A percentile compares a stretch with the other conserved stretches of the same genome.
Evolutionary conservation across 2,888 invertebrate genomes (phyloP).

Genomic region (Teinopalpus imperialis): DNA sequence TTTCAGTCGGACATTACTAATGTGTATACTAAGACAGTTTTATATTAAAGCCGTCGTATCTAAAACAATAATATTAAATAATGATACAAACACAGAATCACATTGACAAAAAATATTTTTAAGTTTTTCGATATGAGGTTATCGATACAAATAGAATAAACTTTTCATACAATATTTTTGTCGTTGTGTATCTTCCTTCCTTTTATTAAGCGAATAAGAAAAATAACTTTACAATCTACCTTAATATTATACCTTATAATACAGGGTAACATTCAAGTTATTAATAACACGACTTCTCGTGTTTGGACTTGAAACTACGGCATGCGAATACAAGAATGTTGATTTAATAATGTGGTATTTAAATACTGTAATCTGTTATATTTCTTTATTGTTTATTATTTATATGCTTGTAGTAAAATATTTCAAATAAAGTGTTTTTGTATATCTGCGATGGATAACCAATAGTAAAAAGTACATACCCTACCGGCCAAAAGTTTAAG

Average conservation of each 20-base stretch:
- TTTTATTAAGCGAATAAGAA: conserved; percentile 12
- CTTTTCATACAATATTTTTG: too few species aligned
- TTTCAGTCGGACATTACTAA: conserved; percentile 9
- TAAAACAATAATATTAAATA: too few species aligned
- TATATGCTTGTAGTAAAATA: background rate
- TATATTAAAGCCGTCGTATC: too few species aligned
- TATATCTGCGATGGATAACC: conserved; percentile 17
- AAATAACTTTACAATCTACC: background rate
- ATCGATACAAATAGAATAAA: too few species aligned
- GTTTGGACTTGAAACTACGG: conserved; percentile 9
- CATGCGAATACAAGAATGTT: conserved; percentile 21
- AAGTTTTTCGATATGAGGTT: too few species aligned
- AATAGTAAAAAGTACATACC: too few species aligned
- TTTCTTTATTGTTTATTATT: conserved; percentile 17
- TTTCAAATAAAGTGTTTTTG: background rate
- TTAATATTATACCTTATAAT: background rate
- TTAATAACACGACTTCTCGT: background rate
- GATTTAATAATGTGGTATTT: conserved; percentile 20
- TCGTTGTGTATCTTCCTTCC: too few species aligned
- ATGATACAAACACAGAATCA: too few species aligned
- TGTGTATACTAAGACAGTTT: too few species aligned
- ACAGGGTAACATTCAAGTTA: background rate
- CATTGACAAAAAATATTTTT: too few species aligned
- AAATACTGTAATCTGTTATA: conserved; percentile 24
- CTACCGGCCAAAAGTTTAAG: too few species aligned